A percentile compares a stretch with the other conserved stretches of the same genome.
Evolutionary conservation across 53 echinoderm and acorn worm species (phyloP).

Genomic region (Apostichopus leukothele): DNA sequence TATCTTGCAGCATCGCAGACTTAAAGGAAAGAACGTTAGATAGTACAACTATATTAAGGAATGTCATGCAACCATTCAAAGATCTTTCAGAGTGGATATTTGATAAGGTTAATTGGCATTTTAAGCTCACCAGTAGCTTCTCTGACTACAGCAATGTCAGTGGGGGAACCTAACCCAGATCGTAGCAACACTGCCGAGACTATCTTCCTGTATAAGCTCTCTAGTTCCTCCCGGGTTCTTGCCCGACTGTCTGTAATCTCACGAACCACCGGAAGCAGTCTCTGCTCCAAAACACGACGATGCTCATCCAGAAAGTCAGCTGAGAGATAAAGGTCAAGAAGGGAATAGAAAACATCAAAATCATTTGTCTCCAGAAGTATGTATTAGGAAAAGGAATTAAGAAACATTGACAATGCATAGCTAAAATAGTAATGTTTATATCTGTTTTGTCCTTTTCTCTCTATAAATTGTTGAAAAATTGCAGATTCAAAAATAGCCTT

Average conservation of each 20-base stretch:
- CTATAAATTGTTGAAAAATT: too few species aligned
- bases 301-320: conserved; percentile 97
- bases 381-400: too few species aligned
- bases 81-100: not conserved
- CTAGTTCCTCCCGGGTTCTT: conserved; percentile 92
- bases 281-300: conserved; percentile 84
- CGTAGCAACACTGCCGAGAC: conserved; percentile 93
- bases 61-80: too few species aligned
- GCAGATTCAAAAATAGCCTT: too few species aligned
- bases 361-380: too few species aligned
- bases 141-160: conserved; percentile 97
- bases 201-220: conserved; percentile 95
- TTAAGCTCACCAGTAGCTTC: conserved; percentile 86
- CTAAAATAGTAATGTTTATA: too few species aligned
- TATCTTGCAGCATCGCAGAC: too few species aligned
- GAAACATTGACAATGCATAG: too few species aligned
- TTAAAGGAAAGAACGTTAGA: too few species aligned
- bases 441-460: too few species aligned
- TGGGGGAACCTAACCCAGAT: conserved; percentile 93
- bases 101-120: not conserved
- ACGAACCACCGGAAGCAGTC: conserved; percentile 84
- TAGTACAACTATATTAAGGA: too few species aligned
- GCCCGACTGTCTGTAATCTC: conserved; percentile 99
- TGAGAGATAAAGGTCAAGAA: not conserved
- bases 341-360: too few species aligned